phyloP scores from a whole-genome alignment of 2,797 vertebrate species.

The Ceyx erithaca region DNA sequence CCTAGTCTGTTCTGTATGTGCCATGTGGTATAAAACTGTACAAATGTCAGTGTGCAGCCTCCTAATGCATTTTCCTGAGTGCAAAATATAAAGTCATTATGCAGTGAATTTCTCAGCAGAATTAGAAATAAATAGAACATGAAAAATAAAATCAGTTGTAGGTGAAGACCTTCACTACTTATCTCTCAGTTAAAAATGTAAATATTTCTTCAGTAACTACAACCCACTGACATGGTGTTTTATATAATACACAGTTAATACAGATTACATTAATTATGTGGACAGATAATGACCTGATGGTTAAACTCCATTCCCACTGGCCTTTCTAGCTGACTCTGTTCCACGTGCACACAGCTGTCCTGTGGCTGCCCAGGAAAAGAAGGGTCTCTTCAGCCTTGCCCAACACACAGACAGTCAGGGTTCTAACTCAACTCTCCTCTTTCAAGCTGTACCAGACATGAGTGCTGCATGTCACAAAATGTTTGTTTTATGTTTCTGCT shows the following conservation, averaged over 20 bases:
- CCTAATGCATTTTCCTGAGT: constrained; percentile 13
- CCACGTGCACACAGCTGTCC: background rate
- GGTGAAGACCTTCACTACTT: background rate
- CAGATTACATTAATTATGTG: background rate
- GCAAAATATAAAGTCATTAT: constrained; percentile 8
- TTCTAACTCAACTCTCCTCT: background rate
- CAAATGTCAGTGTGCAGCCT: constrained; percentile 40
- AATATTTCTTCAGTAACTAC: background rate
- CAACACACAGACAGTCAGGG: background rate
- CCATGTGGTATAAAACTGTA: constrained; percentile 25
- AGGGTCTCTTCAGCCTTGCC: background rate
- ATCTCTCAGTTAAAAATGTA: background rate
- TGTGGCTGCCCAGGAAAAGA: background rate
- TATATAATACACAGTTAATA: background rate
- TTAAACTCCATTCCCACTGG: background rate
- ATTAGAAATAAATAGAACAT: background rate
- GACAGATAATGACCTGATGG: background rate
- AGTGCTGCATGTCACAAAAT: constrained; percentile 33
- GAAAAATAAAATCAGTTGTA: background rate
- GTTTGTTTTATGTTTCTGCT: background rate
- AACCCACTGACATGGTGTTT: background rate
- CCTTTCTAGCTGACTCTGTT: background rate
- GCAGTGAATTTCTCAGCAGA: constrained; percentile 18
- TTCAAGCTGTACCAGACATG: background rate
- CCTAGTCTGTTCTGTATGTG: constrained; percentile 15